Evolutionary conservation across 2,888 invertebrate species (phyloP).

Genomic region (Hydrotaea cyrtoneurina): DNA sequence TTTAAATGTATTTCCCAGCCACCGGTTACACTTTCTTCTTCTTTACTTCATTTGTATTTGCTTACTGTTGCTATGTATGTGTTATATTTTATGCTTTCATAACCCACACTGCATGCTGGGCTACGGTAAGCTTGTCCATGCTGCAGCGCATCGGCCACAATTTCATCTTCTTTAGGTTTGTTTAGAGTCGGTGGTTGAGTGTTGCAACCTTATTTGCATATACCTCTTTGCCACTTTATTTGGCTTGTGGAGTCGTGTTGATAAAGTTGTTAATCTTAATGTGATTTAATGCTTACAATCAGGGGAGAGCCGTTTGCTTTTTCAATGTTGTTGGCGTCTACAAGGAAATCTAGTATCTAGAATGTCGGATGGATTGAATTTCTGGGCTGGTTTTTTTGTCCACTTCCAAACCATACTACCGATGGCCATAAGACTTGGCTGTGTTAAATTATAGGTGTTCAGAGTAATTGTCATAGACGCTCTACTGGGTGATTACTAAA

Average conservation of each 20-base stretch:
- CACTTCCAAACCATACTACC: too few relatives aligned
- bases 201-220: conserved; percentile 22
- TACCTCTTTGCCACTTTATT: conserved; percentile 17
- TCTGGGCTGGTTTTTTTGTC: too few relatives aligned
- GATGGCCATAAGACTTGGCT: too few relatives aligned
- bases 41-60: not conserved
- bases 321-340: too few relatives aligned
- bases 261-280: conserved; percentile 54
- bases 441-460: too few relatives aligned
- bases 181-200: conserved; percentile 2
- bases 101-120: not conserved
- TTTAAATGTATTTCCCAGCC: not conserved
- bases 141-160: conserved; percentile 14
- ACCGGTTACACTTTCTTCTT: not conserved
- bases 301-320: too few relatives aligned
- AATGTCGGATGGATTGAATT: too few relatives aligned
- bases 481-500: too few relatives aligned
- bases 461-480: too few relatives aligned
- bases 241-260: conserved; percentile 33
- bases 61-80: not conserved
- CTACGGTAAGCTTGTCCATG: not conserved
- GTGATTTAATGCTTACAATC: conserved; percentile 53
- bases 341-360: too few relatives aligned
- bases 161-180: conserved; percentile 10
- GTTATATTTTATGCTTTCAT: conserved; percentile 23